These are phyloP conservation scores for Rotaria macrura DNA, from an alignment of 2,888 invertebrate species.

Conservation along the genomic window DNA sequence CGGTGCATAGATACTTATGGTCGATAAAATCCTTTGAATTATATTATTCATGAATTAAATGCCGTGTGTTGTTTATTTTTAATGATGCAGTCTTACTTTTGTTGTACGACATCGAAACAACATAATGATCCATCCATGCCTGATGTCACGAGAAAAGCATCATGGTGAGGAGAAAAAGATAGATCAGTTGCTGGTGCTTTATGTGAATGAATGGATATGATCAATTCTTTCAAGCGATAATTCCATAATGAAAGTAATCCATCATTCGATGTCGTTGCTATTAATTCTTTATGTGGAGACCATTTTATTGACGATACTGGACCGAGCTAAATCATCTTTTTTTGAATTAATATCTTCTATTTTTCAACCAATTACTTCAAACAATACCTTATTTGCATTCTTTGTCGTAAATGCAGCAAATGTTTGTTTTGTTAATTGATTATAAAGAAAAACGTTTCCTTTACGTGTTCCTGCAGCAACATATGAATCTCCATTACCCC, in stretches of 20 bases:
- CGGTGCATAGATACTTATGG: background rate
- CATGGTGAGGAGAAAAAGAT: background rate
- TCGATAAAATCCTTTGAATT: background rate
- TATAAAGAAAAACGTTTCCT: constrained; percentile 16
- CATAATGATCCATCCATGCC: constrained; percentile 2
- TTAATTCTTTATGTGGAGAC: constrained; percentile 16
- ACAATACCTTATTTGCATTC: background rate
- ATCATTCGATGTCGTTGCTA: background rate
- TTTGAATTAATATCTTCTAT: too few relatives aligned
- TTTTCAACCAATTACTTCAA: too few relatives aligned
- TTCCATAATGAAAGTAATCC: constrained; percentile 5
- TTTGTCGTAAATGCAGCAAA: background rate
- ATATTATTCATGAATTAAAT: too few relatives aligned
- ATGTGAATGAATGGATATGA: background rate
- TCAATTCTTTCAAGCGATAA: constrained; percentile 16
- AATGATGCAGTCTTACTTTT: constrained; percentile 4
- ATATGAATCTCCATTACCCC: background rate
- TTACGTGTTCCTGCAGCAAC: background rate
- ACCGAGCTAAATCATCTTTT: background rate
- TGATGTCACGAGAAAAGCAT: background rate
- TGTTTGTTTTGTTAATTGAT: constrained; percentile 10
- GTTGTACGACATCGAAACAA: background rate
- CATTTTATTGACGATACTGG: background rate
- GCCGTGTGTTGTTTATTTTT: too few relatives aligned
- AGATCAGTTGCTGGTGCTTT: constrained; percentile 17